A percentile compares a stretch with the other conserved stretches of the same genome.
These are phyloP conservation scores for Smutsia gigantea DNA, from an alignment of 2,797 vertebrate species.

Conservation along the genomic window DNA sequence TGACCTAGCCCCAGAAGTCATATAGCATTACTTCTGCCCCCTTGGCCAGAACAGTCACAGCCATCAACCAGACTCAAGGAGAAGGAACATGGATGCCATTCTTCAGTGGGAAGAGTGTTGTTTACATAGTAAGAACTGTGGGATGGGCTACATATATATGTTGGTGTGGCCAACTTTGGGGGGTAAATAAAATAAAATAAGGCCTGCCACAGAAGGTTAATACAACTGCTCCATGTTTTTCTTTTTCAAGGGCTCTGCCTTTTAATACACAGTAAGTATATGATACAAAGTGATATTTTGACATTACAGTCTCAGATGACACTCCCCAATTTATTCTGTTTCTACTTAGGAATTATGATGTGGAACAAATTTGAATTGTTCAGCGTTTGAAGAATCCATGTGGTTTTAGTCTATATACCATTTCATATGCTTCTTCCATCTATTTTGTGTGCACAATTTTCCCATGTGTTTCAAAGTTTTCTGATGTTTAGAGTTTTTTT, in stretches of 20 bases:
- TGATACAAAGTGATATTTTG: background rate
- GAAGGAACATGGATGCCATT: background rate
- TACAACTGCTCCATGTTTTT: background rate
- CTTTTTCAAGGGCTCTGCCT: background rate
- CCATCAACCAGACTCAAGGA: background rate
- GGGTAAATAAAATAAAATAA: background rate
- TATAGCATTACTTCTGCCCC: background rate
- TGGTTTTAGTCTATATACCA: background rate
- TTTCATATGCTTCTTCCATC: background rate
- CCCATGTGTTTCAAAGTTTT: background rate
- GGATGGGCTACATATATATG: background rate
- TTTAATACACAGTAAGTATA: background rate
- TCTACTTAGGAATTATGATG: background rate
- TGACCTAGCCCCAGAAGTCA: background rate
- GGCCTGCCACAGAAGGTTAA: background rate
- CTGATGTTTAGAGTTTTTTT: conserved; percentile 13
- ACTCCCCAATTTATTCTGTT: background rate
- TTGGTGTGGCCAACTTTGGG: background rate
- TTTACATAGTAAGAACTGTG: background rate
- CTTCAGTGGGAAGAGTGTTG: background rate
- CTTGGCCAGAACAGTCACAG: background rate
- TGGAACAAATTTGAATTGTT: background rate
- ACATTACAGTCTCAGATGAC: background rate
- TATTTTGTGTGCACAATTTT: background rate
- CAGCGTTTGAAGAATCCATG: background rate